A percentile compares a stretch with the other conserved stretches of the same genome.
Evolutionary conservation across 1,140 invertebrate genomes (phyloP).

Genomic region (Oryzaephilus surinamensis): DNA sequence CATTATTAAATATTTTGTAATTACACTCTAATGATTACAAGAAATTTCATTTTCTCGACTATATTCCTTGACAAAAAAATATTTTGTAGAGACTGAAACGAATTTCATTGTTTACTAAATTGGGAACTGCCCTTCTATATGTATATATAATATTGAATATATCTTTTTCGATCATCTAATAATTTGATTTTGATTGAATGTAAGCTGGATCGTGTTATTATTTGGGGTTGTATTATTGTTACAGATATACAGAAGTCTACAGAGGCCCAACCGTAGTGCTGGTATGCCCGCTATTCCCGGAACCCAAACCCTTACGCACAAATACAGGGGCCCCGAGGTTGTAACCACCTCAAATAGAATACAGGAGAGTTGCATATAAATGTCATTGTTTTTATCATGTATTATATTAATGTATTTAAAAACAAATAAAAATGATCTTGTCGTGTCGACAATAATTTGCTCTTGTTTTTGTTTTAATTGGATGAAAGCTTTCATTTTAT

Average conservation of each 20-base stretch:
- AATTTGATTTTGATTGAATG: slow-evolving; percentile 8
- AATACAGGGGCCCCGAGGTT: slow-evolving; percentile 52
- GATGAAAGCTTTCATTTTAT: too few species aligned
- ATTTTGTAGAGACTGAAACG: background rate
- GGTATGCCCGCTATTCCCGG: slow-evolving; percentile 40
- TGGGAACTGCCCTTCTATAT: too few species aligned
- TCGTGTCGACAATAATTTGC: slow-evolving; percentile 8
- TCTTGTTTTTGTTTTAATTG: too few species aligned
- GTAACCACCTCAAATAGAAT: slow-evolving; percentile 72
- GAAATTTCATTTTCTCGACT: too few species aligned
- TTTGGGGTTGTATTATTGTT: too few species aligned
- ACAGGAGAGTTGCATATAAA: slow-evolving; percentile 80
- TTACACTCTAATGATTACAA: too few species aligned
- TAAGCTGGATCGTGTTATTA: too few species aligned
- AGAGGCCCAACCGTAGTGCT: slow-evolving; percentile 48
- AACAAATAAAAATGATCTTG: slow-evolving; percentile 20
- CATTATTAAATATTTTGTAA: too few species aligned
- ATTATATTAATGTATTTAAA: slow-evolving; percentile 37
- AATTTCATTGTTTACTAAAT: background rate
- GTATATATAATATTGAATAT: too few species aligned
- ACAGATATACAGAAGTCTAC: slow-evolving; percentile 56
- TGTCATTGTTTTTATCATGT: slow-evolving; percentile 37
- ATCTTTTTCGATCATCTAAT: too few species aligned
- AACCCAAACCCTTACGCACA: slow-evolving; percentile 36
- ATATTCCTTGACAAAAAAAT: background rate